Conservation (phyloP, 53 echinoderm and acorn worm species). For the Stichopus horrens region DNA sequence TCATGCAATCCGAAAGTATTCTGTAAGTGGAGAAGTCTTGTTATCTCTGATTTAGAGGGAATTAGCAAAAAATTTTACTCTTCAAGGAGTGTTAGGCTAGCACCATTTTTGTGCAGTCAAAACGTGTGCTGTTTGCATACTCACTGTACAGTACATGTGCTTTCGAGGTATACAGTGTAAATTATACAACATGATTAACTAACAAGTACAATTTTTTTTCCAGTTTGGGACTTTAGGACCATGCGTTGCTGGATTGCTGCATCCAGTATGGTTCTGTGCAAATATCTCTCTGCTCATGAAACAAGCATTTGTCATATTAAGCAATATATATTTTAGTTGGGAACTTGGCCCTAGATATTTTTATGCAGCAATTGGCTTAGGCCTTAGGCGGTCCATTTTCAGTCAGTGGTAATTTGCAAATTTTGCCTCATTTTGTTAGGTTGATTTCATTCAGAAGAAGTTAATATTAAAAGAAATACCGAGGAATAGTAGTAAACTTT, state of each 20-base stretch:
- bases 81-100: background rate
- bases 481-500: too few species aligned
- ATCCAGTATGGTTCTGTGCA: background rate
- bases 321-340: too few species aligned
- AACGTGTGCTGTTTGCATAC: background rate
- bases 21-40: constrained; percentile 7
- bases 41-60: background rate
- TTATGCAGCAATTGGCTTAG: too few species aligned
- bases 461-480: too few species aligned
- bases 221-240: background rate
- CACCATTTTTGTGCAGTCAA: background rate
- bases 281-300: background rate
- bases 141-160: background rate
- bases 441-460: too few species aligned
- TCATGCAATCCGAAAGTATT: constrained; percentile 39
- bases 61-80: constrained; percentile 7
- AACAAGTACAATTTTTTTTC: background rate
- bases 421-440: too few species aligned
- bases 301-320: background rate
- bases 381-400: too few species aligned
- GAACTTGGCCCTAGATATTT: too few species aligned
- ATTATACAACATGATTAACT: too few species aligned
- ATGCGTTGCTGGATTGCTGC: background rate
- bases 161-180: background rate
- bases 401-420: too few species aligned